Evolutionary conservation across 37 sponge, comb jelly and placozoan species (phyloP).

Genomic region (Lycopodina hypogea): DNA sequence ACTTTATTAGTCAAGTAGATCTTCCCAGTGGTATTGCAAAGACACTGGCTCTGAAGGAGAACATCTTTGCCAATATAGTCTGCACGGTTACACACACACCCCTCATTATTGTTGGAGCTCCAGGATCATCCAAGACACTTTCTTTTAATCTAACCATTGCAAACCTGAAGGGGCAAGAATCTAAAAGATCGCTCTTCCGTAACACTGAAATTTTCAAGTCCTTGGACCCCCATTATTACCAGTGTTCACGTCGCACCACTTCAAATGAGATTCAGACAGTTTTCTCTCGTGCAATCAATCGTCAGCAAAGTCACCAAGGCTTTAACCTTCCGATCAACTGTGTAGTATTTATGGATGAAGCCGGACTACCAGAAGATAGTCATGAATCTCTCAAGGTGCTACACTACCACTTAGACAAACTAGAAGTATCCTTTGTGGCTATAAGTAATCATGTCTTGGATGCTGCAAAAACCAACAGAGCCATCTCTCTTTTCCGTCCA

Average conservation of each 20-base stretch:
- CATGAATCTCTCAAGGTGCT: constrained; percentile 92
- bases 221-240: constrained; percentile 83
- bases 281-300: constrained; percentile 74
- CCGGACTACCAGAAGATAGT: constrained; percentile 89
- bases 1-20: constrained; percentile 46
- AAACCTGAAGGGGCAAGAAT: constrained; percentile 86
- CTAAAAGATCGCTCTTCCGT: constrained; percentile 50
- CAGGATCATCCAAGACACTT: constrained; percentile 89
- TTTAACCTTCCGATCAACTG: constrained; percentile 67
- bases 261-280: constrained; percentile 88
- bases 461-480: constrained; percentile 92
- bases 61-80: constrained; percentile 82
- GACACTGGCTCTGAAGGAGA: constrained; percentile 89
- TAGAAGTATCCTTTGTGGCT: constrained; percentile 87
- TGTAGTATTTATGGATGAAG: constrained; percentile 95
- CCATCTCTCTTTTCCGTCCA: constrained; percentile 84
- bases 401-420: constrained; percentile 87
- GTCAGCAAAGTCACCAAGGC: constrained; percentile 54
- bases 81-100: constrained; percentile 82
- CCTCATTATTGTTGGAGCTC: constrained; percentile 90
- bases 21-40: constrained; percentile 86
- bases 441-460: constrained; percentile 90
- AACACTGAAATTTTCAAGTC: constrained; percentile 60
- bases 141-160: constrained; percentile 85
- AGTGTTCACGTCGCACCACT: constrained; percentile 87